Percentiles rank a stretch among this genome's conserved stretches.
Conservation (phyloP, 2,888 invertebrate genomes). For the Theodoxus fluviatilis region DNA sequence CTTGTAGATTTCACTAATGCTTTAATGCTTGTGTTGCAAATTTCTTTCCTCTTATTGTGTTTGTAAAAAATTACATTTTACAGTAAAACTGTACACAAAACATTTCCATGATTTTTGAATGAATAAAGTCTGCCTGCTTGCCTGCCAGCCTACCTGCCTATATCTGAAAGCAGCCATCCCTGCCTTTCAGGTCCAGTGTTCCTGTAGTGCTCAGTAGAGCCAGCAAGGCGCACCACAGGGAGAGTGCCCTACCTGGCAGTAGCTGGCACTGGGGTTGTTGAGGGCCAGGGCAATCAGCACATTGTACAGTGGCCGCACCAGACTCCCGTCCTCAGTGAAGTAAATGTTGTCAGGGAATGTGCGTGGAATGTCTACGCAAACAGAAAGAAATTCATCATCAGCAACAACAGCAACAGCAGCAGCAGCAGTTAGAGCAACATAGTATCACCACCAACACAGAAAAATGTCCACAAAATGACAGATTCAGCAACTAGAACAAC, state of each 20-base stretch:
- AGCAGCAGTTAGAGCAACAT: too few species aligned
- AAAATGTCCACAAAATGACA: neutral
- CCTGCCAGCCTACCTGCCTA: too few species aligned
- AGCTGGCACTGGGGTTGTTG: constrained; percentile 85
- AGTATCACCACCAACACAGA: too few species aligned
- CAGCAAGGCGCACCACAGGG: too few species aligned
- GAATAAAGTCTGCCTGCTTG: too few species aligned
- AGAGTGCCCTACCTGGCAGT: constrained; percentile 83
- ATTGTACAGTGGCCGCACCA: constrained; percentile 81
- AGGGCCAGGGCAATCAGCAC: constrained; percentile 88
- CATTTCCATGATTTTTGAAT: too few species aligned
- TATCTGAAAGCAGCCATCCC: too few species aligned
- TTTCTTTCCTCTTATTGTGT: neutral
- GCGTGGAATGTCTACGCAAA: constrained; percentile 77
- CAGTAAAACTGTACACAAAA: too few species aligned
- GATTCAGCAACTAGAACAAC: neutral
- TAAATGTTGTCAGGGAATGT: constrained; percentile 96
- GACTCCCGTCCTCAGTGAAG: constrained; percentile 73
- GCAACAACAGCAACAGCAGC: neutral
- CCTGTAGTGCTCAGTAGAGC: too few species aligned
- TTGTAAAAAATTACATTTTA: neutral
- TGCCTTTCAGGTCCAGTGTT: too few species aligned
- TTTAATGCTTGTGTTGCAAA: too few species aligned
- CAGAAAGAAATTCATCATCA: neutral
- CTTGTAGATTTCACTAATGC: too few species aligned